Evolutionary conservation across 1,140 invertebrate species (phyloP), one percentile per base, ranked within the genome.

Genomic region (Aporrectodea caliginosa): DNA sequence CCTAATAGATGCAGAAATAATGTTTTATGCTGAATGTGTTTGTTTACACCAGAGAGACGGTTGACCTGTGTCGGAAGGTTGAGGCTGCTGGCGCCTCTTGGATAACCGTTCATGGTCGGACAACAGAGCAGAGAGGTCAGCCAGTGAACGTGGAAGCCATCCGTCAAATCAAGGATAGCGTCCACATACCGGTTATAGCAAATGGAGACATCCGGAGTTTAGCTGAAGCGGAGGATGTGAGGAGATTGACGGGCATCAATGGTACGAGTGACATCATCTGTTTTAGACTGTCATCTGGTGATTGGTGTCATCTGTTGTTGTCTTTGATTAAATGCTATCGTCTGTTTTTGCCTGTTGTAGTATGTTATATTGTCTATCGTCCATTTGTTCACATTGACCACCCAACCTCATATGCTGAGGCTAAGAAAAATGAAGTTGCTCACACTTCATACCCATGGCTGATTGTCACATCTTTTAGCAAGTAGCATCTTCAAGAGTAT

Each of bases 51-150:
- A 35, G 89, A 75, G 83, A 89, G 87, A 94, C 92, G 6, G 88
- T 95, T 32, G 90, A 94, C 80, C 85, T 94, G 77, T 96, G 94
- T 84, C 91, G 91, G 82, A 91, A 92, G 84, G 86, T 95, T 43
- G 95, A 98, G 87, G 91, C 92, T 71, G 92, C 93, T 86, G 95
- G 95, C 12, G 92, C 92, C 31, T 93, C 93, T 58, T 98, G 95
- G 89, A 88, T 98, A 70, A 93, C 94, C 16, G 90, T 98, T 27
- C 97, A 99, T 90, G 96, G 93, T 1, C 90, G 97, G 82, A 97
- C 94, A 69, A 91, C 92, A n/a, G 86, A 90, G 31, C 93, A 97
- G 85, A 92, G 94, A 88, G 90, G 91, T 85, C 91, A 93, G 81
- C 92, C 93, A 73, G 93, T 96, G 0, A 91, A 97, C 88, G 83